A percentile compares a stretch with the other conserved stretches of the same genome.
These are phyloP conservation scores for Jacana jacana DNA, from an alignment of 2,113 vertebrate genomes.

Conservation along the genomic window DNA sequence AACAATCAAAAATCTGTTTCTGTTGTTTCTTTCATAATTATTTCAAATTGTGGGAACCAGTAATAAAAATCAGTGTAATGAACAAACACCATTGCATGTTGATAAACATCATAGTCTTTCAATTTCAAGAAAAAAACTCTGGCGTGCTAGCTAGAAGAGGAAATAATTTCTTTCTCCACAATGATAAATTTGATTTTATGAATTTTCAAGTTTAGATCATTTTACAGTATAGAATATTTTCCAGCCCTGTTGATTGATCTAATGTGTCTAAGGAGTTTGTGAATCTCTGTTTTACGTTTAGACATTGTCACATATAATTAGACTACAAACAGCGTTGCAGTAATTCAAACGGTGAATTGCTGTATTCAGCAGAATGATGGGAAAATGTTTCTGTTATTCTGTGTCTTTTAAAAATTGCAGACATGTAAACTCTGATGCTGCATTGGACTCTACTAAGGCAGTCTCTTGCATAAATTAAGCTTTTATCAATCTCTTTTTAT, in stretches of 20 bases:
- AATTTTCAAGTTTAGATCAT: neutral
- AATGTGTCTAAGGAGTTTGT: neutral
- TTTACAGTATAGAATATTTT: neutral
- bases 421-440: neutral
- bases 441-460: neutral
- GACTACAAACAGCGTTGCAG: neutral
- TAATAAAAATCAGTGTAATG: constrained; percentile 76
- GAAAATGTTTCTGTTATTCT: neutral
- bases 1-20: constrained; percentile 77
- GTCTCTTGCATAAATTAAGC: neutral
- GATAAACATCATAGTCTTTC: constrained; percentile 77
- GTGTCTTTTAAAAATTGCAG: neutral
- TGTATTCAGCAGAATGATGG: neutral
- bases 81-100: constrained; percentile 72
- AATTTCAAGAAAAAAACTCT: constrained; percentile 57
- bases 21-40: constrained; percentile 69
- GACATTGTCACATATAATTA: neutral
- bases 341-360: neutral
- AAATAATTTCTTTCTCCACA: neutral
- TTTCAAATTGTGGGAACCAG: constrained; percentile 72
- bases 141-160: constrained; percentile 28
- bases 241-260: neutral
- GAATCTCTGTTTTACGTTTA: neutral
- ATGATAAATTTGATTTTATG: neutral
- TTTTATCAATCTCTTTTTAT: neutral